phyloP scores from a whole-genome alignment of 2,113 vertebrate genomes.

The Channa argus region DNA sequence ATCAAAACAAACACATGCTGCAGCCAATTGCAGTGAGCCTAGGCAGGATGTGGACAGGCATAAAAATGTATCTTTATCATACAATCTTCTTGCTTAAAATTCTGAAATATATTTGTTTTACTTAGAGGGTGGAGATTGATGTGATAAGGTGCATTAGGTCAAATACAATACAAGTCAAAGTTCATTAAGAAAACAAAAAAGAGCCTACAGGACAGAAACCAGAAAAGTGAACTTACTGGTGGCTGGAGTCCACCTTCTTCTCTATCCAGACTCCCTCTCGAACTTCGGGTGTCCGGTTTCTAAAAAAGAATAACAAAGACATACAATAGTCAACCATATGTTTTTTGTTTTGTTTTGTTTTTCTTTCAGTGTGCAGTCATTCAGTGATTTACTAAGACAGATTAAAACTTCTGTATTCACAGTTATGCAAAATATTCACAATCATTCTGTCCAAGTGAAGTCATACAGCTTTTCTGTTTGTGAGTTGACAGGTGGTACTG shows the following conservation, averaged over 20 bases:
- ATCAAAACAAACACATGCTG: constrained; percentile 65
- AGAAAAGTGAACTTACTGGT: constrained; percentile 84
- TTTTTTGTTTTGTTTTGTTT: neutral
- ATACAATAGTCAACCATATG: no score
- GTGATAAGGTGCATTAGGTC: no score
- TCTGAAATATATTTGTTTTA: neutral
- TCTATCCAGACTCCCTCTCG: constrained; percentile 92
- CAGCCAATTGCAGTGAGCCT: constrained; percentile 8
- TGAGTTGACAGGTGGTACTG: neutral
- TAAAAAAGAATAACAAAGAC: constrained; percentile 66
- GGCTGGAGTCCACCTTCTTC: constrained; percentile 91
- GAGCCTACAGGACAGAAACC: neutral
- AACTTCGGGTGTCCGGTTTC: constrained; percentile 96
- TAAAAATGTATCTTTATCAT: constrained; percentile 20
- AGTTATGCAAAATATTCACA: neutral
- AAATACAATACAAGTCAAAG: no score
- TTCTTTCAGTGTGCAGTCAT: neutral
- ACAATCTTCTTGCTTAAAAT: constrained; percentile 27
- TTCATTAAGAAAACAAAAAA: neutral
- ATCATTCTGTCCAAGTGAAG: no score
- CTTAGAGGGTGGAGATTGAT: no score
- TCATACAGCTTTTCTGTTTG: constrained; percentile 2
- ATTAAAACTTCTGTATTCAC: neutral
- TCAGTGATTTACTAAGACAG: neutral
- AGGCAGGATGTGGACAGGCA: constrained; percentile 20